Evolutionary conservation across 2,888 invertebrate species (phyloP).

Genomic region (Baccha elongata): DNA sequence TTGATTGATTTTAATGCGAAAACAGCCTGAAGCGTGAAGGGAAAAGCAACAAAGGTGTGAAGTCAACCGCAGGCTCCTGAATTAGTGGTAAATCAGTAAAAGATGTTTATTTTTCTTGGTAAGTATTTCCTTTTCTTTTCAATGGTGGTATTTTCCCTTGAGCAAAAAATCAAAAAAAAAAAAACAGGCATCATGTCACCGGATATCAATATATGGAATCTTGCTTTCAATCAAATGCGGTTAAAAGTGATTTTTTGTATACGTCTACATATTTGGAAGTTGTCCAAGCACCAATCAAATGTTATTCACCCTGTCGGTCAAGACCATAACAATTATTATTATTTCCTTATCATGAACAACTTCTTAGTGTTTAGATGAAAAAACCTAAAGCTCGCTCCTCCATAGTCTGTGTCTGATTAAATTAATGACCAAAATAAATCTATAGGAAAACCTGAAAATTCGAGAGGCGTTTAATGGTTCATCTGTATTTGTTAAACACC

Average conservation of each 20-base stretch:
- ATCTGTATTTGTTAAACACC: conserved; percentile 20
- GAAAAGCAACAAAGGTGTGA: conserved; percentile 38
- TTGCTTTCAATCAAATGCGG: not conserved
- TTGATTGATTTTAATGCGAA: conserved; percentile 56
- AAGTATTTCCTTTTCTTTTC: conserved; percentile 59
- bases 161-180: too few species aligned
- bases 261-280: not conserved
- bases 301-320: conserved; percentile 16
- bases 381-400: not conserved
- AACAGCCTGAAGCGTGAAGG: conserved; percentile 38
- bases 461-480: conserved; percentile 10
- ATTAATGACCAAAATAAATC: conserved; percentile 5
- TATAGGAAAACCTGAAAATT: conserved; percentile 34
- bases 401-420: conserved; percentile 6
- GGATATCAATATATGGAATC: not conserved
- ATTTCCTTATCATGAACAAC: conserved; percentile 23
- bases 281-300: conserved; percentile 5
- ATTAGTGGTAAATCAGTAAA: conserved; percentile 21
- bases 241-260: not conserved
- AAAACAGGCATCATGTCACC: conserved; percentile 16
- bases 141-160: conserved; percentile 19
- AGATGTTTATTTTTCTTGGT: conserved; percentile 23
- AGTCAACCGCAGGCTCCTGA: conserved; percentile 50
- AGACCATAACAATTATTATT: conserved; percentile 21
- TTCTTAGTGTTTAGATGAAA: not conserved